Base-by-base conservation (phyloP, 2,888 invertebrate genomes). In the Arge pagana region DNA sequence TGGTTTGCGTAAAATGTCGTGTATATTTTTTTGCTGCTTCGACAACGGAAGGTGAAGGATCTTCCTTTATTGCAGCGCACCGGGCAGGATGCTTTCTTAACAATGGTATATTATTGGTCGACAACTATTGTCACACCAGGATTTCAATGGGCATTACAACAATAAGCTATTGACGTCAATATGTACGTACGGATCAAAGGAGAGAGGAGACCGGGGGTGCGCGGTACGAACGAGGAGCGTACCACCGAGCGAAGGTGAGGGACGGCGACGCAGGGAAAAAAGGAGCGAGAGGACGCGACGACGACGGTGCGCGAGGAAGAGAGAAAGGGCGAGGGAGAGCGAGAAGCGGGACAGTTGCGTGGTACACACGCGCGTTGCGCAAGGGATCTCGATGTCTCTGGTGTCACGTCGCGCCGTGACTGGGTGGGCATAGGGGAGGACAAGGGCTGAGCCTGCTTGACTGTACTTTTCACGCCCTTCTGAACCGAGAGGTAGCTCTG, bases 401-500 rank as follows among this genome's bases (percentile, higher is more conserved):
- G n/a, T 26, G n/a, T 26, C 7, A 26, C 2, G 26, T 26, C 2
- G n/a, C 26, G 8, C 26, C n/a, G 56, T 52, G 48, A 54, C 26
- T 45, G 28, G 19, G 28, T 16, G 40, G 33, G 13, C 2, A 23
- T 48, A 26, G 37, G 48, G 42, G 36, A 30, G 33, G n/a, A 41
- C 30, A 43, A 33, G 55, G 57, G 55, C 54, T 64, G 68, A 70
- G 67, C 67, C 65, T 62, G 65, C 65, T 68, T 66, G 73, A 72
- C 71, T 73, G 71, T 71, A 71, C 69, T 71, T 74, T 74, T 74
- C 72, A 72, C 73, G 74, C 72, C 72, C 72, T 70, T 65, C n/a
- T n/a, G n/a, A n/a, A n/a, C n/a, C n/a, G n/a, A n/a, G n/a, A n/a
- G n/a, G n/a, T n/a, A n/a, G n/a, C n/a, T n/a, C n/a, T n/a, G n/a